Percentiles rank a stretch among this genome's conserved stretches.
Conservation (phyloP, 1,140 invertebrate genomes). For the Anadara kagoshimensis region DNA sequence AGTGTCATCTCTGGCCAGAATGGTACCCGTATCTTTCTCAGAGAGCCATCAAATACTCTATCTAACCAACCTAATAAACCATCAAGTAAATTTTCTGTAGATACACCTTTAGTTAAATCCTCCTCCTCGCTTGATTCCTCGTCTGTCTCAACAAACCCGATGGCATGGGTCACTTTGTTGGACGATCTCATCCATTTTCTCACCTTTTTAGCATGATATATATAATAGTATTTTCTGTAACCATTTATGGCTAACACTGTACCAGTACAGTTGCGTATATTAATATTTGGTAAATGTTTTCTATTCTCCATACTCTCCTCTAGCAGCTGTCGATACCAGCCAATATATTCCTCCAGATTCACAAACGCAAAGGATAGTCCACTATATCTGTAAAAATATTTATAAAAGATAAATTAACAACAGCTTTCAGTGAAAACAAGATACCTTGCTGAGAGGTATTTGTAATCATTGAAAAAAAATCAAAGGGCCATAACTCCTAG, state of each 20-base stretch:
- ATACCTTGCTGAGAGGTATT: neutral
- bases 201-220: slow-evolving; percentile 93
- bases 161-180: slow-evolving; percentile 32
- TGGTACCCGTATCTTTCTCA: slow-evolving; percentile 94
- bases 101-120: slow-evolving; percentile 32
- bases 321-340: slow-evolving; percentile 93
- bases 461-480: neutral
- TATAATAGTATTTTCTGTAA: slow-evolving; percentile 97
- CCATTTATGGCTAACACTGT: slow-evolving; percentile 97
- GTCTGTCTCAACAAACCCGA: slow-evolving; percentile 50
- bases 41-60: slow-evolving; percentile 94
- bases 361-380: slow-evolving; percentile 95
- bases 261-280: slow-evolving; percentile 96
- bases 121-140: slow-evolving; percentile 44
- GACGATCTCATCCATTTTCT: slow-evolving; percentile 42
- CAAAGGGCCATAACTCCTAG: no score
- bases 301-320: slow-evolving; percentile 79
- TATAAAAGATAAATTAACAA: slow-evolving; percentile 7
- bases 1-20: slow-evolving; percentile 87
- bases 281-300: slow-evolving; percentile 87
- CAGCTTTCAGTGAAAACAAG: neutral
- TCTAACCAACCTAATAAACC: slow-evolving; percentile 97
- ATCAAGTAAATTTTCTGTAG: slow-evolving; percentile 87
- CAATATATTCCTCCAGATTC: slow-evolving; percentile 90
- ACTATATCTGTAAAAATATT: slow-evolving; percentile 83